Percentiles rank a stretch among this genome's conserved stretches.
Conservation (phyloP, 2,113 vertebrate genomes). For the Limanda limanda region DNA sequence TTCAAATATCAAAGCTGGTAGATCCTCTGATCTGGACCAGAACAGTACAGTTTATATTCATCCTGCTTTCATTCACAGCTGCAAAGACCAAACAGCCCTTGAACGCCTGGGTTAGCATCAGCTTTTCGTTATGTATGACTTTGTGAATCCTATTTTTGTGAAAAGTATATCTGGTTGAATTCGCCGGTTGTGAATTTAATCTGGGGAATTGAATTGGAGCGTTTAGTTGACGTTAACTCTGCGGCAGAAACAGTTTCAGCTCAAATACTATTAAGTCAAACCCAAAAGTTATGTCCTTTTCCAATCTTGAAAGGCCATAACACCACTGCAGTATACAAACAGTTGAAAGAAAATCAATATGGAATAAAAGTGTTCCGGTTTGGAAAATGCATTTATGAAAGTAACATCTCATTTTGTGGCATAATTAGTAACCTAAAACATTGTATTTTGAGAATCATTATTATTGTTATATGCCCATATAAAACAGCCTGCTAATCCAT, state of each 20-base stretch:
- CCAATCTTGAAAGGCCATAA: too few relatives aligned
- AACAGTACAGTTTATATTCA: too few relatives aligned
- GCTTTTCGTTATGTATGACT: too few relatives aligned
- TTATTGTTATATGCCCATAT: background rate
- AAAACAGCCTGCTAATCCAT: background rate
- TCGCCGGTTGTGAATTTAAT: background rate
- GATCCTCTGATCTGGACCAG: too few relatives aligned
- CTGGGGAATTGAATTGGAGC: background rate
- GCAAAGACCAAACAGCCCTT: too few relatives aligned
- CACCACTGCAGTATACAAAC: background rate
- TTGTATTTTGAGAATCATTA: background rate
- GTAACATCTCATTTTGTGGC: background rate
- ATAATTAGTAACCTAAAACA: background rate
- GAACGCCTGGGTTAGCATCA: too few relatives aligned
- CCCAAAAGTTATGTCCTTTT: too few relatives aligned
- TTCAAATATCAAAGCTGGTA: too few relatives aligned
- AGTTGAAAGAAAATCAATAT: background rate
- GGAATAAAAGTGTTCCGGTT: background rate
- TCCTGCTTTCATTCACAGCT: too few relatives aligned
- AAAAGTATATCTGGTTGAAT: too few relatives aligned
- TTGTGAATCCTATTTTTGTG: too few relatives aligned
- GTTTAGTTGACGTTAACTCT: background rate
- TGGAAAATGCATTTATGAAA: background rate
- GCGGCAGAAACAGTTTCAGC: background rate
- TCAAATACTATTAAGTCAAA: background rate